Percentiles rank a stretch among this genome's conserved stretches.
Evolutionary conservation across 2,797 vertebrate genomes (phyloP).

Genomic region (Ctenosaura bakeri): DNA sequence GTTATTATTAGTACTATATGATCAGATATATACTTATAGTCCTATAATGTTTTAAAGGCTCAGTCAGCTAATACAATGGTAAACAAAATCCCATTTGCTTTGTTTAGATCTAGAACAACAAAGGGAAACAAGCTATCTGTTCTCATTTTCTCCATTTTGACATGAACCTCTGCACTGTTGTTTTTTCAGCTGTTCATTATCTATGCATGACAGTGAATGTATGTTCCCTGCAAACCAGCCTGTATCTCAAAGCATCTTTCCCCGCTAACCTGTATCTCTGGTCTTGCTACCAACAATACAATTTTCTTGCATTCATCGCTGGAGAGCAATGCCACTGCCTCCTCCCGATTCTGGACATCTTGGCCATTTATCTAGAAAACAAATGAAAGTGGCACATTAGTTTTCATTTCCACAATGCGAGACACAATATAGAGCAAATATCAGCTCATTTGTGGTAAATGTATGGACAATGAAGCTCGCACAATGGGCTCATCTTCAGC

Average conservation of each 20-base stretch:
- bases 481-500: conserved; percentile 79
- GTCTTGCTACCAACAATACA: conserved; percentile 90
- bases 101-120: conserved; percentile 46
- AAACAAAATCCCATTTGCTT: conserved; percentile 31
- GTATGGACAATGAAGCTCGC: conserved; percentile 79
- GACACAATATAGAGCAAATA: conserved; percentile 81
- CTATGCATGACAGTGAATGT: conserved; percentile 36
- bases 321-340: conserved; percentile 92
- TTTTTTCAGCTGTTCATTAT: conserved; percentile 47
- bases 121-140: conserved; percentile 18
- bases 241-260: conserved; percentile 58
- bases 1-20: conserved; percentile 4
- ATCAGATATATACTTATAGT: conserved; percentile 34
- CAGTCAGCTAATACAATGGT: conserved; percentile 16
- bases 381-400: conserved; percentile 82
- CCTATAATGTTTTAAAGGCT: conserved; percentile 39
- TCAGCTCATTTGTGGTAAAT: conserved; percentile 80
- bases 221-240: background rate
- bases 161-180: conserved; percentile 26
- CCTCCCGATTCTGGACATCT: conserved; percentile 92
- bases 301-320: conserved; percentile 91
- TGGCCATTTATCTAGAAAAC: conserved; percentile 94
- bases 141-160: conserved; percentile 44
- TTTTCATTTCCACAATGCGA: conserved; percentile 81
- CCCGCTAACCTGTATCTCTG: conserved; percentile 90